Evolutionary conservation across 2,888 invertebrate genomes (phyloP).

Genomic region (Melanostoma mellinum): DNA sequence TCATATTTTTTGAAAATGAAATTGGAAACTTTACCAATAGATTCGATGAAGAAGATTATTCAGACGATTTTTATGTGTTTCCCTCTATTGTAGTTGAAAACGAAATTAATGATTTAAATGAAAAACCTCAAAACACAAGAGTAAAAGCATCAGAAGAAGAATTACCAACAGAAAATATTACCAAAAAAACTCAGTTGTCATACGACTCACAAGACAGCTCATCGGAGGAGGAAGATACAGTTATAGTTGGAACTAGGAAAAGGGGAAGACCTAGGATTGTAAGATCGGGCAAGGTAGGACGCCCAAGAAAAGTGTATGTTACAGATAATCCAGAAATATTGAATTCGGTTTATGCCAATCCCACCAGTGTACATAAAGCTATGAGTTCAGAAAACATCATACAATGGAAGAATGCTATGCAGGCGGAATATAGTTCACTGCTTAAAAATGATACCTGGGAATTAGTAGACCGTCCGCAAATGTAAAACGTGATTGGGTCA

Average conservation of each 20-base stretch:
- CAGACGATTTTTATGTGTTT: too few relatives aligned
- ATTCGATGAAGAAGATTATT: too few relatives aligned
- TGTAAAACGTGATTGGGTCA: conserved; percentile 52
- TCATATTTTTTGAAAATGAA: too few relatives aligned
- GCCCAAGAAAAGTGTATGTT: conserved; percentile 41
- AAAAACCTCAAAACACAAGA: too few relatives aligned
- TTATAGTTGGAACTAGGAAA: not conserved
- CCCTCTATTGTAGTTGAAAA: too few relatives aligned
- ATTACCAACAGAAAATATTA: too few relatives aligned
- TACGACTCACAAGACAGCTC: too few relatives aligned
- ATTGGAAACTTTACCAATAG: too few relatives aligned
- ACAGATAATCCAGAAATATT: conserved; percentile 1
- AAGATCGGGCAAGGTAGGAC: conserved; percentile 30
- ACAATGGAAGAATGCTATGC: not conserved
- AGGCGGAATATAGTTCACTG: not conserved
- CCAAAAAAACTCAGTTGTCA: too few relatives aligned
- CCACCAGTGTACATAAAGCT: not conserved
- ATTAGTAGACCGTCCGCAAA: conserved; percentile 42
- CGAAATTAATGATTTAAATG: too few relatives aligned
- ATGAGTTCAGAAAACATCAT: not conserved
- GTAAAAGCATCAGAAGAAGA: too few relatives aligned
- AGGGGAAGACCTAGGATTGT: conserved; percentile 43
- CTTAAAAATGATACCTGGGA: conserved; percentile 46
- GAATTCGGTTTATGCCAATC: not conserved
- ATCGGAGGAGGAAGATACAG: too few relatives aligned